Evolutionary conservation across 1,140 invertebrate genomes (phyloP), one percentile per base, ranked within the genome.

Genomic region (Magallana gigas): DNA sequence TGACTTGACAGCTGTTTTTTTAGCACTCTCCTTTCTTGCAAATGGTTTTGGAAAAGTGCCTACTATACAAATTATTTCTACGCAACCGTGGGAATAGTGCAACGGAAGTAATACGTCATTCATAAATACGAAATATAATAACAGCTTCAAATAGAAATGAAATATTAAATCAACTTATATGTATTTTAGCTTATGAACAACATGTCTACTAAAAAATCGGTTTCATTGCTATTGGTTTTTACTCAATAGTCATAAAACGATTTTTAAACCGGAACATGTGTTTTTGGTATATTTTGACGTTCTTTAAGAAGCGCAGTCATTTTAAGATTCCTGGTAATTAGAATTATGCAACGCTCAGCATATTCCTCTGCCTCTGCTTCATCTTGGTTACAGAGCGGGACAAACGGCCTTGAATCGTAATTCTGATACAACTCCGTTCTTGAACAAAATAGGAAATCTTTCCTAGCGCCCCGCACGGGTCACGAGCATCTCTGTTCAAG

Each of bases 281-380:
- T 76, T 29, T 8, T 76, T 29, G 23, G 68, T 36, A 29, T 23
- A 71, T n/a, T 23, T 29, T 76, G 68, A 76, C 68, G 68, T 36
- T 76, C 68, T 29, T 18, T 23, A 23, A 76, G 23, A 18, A 76
- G 68, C 68, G 36, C 68, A 29, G 36, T 29, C 68, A 76, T 76
- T 76, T 76, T 29, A 76, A 76, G 68, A 76, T 76, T 76, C 68
- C 68, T 76, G 68, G 68, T 29, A 76, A 76, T 76, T 76, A 76
- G 23, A 76, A 76, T 76, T 76, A 76, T 76, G 68, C 68, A 76
- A 76, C 36, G 68, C 68, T 76, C 68, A 76, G 68, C 68, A 76
- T 76, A 48, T 76, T 76, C 18, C 68, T 29, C 68, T 76, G 23
- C 68, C 68, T 76, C 68, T 76, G 68, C 36, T 23, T 76, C 36